Base-by-base conservation (phyloP, 1,140 invertebrate genomes). In the Belonocnema kinseyi region DNA sequence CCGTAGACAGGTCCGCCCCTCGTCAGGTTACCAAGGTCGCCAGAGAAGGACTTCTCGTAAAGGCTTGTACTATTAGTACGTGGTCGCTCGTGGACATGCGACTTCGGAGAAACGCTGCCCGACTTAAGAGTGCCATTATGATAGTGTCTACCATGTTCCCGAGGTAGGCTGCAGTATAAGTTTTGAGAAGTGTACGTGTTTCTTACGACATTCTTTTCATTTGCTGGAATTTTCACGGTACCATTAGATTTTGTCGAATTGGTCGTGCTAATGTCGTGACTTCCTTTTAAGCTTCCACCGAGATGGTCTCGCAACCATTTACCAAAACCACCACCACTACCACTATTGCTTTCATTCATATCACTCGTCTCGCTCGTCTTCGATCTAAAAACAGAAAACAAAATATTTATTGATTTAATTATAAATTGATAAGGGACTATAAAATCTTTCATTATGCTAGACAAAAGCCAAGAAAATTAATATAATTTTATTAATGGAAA, bases 251-350 rank as follows among this genome's bases (percentile, higher is more conserved):
- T 85, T 58, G 77, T 54, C 3, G 75, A 76, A 3, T 77, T 19
- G 26, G 81, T 77, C 21, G 84, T 58, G 8, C 74, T 74, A 13
- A 81, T 61, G 11, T 83, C 83, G 66, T 89, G 83, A 26, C 72
- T 83, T 50, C 78, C 73, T 66, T 86, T 89, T n/a, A 88, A 86
- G 14, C 88, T 88, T 21, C 86, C 87, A 14, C 87, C 85, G 46
- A 90, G 80, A 82, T 90, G 88, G 11, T 88, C 88, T 10, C 88
- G 83, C 40, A 90, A 72, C 89, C 89, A 90, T 84, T 88, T 90
- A 50, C 88, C 88, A 56, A 90, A 87, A 70, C 88, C 87, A 21
- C 87, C 84, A 26, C 84, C 83, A 16, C 85, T 3, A 26, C 21
- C 77, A 50, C 81, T 81, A 14, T 61, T 76, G 16, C 46, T 75